Percentiles rank a stretch among this genome's conserved stretches.
These are phyloP conservation scores for Sycobia sp. DNA, from an alignment of 1,140 invertebrate genomes.

Conservation along the genomic window DNA sequence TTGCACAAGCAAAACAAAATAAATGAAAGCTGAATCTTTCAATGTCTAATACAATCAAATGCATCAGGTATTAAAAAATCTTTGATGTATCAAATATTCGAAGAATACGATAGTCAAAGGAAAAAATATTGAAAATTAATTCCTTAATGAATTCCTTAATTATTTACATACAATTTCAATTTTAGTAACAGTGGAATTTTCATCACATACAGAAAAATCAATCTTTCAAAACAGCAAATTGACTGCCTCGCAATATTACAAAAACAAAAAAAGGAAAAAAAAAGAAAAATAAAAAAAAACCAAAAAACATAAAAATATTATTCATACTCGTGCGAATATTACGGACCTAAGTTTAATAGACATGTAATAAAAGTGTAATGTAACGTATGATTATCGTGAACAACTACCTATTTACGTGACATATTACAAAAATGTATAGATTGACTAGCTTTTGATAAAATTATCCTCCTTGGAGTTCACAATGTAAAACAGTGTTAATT, in stretches of 20 bases:
- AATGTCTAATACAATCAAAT: too few relatives aligned
- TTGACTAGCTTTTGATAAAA: constrained; percentile 46
- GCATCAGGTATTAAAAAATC: too few relatives aligned
- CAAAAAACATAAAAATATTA: too few relatives aligned
- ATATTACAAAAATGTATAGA: constrained; percentile 37
- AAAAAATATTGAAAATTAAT: constrained; percentile 11
- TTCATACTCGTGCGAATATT: constrained; percentile 13
- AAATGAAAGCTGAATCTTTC: too few relatives aligned
- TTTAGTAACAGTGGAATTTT: background rate
- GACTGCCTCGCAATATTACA: constrained; percentile 14
- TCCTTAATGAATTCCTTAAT: background rate
- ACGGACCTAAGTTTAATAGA: constrained; percentile 32
- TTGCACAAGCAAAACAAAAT: too few relatives aligned
- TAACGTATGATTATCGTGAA: constrained; percentile 32
- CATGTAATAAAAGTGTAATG: constrained; percentile 31
- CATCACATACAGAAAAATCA: constrained; percentile 21
- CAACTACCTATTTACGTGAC: constrained; percentile 27
- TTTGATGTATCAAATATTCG: constrained; percentile 4
- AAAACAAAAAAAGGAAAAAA: constrained; percentile 6
- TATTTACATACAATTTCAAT: background rate
- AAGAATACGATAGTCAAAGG: constrained; percentile 2
- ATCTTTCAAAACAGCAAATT: constrained; percentile 28
- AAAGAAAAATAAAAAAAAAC: constrained; percentile 16
- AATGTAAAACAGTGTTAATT: constrained; percentile 22
- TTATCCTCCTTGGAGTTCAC: constrained; percentile 21